Evolutionary conservation across 2,888 invertebrate species (phyloP).

Genomic region (Lasioglossum zephyrum): DNA sequence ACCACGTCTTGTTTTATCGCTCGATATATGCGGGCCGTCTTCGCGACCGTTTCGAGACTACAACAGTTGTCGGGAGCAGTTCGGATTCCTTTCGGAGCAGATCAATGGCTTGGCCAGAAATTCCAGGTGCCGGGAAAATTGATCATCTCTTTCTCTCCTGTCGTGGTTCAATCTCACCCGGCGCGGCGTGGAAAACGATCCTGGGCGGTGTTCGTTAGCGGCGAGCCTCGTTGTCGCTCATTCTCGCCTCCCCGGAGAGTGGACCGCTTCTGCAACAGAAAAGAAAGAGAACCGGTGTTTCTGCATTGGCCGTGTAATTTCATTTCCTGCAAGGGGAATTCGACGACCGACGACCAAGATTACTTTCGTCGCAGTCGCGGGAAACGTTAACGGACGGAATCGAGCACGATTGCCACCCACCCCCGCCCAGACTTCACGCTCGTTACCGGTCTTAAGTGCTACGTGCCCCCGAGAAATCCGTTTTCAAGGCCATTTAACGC

Average conservation of each 20-base stretch:
- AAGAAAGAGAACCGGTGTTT: slow-evolving; percentile 25
- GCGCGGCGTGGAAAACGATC: slow-evolving; percentile 33
- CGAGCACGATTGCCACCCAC: slow-evolving; percentile 1
- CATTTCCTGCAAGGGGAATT: slow-evolving; percentile 35
- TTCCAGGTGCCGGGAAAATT: background rate
- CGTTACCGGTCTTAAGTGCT: slow-evolving; percentile 42
- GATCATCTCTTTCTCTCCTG: background rate
- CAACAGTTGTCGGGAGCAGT: too few relatives aligned
- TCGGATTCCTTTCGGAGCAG: slow-evolving; percentile 5
- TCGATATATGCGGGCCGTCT: background rate
- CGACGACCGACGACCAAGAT: slow-evolving; percentile 38
- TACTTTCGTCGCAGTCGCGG: slow-evolving; percentile 32
- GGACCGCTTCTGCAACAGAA: slow-evolving; percentile 58
- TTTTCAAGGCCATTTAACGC: slow-evolving; percentile 54
- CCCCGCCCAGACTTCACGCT: slow-evolving; percentile 20
- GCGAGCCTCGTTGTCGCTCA: slow-evolving; percentile 28
- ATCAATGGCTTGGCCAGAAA: slow-evolving; percentile 26
- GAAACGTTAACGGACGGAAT: slow-evolving; percentile 32
- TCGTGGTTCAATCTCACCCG: slow-evolving; percentile 43
- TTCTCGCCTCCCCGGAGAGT: slow-evolving; percentile 47
- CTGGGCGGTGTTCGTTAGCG: slow-evolving; percentile 48
- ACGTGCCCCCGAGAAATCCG: slow-evolving; percentile 42
- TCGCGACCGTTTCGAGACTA: background rate
- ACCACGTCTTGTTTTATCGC: background rate
- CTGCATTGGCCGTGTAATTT: slow-evolving; percentile 52